These are phyloP conservation scores for Alviniconcha marisindica DNA, from an alignment of 1,140 invertebrate genomes.

Conservation along the genomic window DNA sequence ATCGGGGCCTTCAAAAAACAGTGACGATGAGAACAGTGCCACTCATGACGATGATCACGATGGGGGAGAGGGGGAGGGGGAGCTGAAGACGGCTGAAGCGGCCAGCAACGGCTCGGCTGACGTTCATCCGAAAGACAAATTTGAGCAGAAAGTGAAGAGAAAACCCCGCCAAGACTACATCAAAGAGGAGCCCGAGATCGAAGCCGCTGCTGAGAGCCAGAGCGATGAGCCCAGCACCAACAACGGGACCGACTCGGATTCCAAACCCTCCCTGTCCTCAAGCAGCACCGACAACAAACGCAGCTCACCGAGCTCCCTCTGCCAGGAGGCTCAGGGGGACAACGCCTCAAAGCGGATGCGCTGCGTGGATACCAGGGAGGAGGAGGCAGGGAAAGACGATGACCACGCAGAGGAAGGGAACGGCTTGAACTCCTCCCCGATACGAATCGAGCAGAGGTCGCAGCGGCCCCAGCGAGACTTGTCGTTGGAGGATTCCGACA, in stretches of 20 bases:
- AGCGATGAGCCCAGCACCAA: neutral
- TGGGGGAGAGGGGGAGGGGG: slow-evolving; percentile 38
- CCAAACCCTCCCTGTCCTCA: neutral
- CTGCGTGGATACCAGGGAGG: neutral
- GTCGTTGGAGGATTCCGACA: slow-evolving; percentile 39
- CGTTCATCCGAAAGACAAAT: neutral
- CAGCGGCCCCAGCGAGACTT: neutral
- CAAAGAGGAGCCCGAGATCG: slow-evolving; percentile 1
- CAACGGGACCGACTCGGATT: neutral
- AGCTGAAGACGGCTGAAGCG: slow-evolving; percentile 9
- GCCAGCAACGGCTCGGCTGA: neutral
- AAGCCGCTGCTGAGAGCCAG: neutral
- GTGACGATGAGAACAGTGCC: slow-evolving; percentile 11
- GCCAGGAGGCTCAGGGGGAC: neutral
- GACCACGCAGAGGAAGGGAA: neutral
- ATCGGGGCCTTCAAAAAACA: slow-evolving; percentile 21
- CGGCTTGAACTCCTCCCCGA: neutral
- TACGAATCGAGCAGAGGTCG: slow-evolving; percentile 18
- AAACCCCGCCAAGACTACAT: neutral
- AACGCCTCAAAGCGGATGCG: slow-evolving; percentile 24
- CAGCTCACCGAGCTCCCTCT: slow-evolving; percentile 23
- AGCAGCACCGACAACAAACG: slow-evolving; percentile 25
- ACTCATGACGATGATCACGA: slow-evolving; percentile 34
- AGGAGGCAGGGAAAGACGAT: neutral
- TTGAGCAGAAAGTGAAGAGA: neutral